phyloP scores from a whole-genome alignment of 2,113 vertebrate species.

The Sclerurus mexicanus region DNA sequence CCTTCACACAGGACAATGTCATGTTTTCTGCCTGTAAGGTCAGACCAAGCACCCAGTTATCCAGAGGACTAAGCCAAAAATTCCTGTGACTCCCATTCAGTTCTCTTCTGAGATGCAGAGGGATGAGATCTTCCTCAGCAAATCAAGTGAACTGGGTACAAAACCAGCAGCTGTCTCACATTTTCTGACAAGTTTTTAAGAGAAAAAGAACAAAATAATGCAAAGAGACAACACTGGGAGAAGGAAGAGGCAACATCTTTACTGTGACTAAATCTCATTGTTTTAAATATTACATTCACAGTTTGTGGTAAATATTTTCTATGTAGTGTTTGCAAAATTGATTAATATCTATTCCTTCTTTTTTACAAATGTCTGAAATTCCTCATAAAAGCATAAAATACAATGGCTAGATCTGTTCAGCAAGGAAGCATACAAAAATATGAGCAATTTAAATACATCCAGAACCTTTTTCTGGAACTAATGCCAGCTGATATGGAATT shows the following conservation, averaged over 20 bases:
- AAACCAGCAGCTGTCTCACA: background rate
- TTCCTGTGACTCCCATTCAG: background rate
- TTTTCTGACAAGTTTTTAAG: background rate
- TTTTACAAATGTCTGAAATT: background rate
- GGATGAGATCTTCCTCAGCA: background rate
- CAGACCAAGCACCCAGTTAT: background rate
- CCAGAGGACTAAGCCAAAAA: background rate
- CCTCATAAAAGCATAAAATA: background rate
- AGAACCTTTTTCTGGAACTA: background rate
- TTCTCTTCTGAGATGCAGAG: background rate
- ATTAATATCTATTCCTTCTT: background rate
- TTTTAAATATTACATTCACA: background rate
- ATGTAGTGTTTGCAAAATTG: background rate
- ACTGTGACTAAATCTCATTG: background rate
- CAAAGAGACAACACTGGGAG: background rate
- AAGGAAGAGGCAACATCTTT: background rate
- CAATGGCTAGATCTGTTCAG: background rate
- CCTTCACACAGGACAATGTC: background rate
- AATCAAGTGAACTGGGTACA: background rate
- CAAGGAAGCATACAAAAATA: background rate
- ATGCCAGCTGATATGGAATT: fast-evolving
- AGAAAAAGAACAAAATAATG: background rate
- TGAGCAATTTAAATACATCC: background rate
- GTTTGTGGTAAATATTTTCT: background rate
- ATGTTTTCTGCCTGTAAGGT: background rate